Conservation (phyloP, 2,113 vertebrate species). For the Atherinomorus stipes region DNA sequence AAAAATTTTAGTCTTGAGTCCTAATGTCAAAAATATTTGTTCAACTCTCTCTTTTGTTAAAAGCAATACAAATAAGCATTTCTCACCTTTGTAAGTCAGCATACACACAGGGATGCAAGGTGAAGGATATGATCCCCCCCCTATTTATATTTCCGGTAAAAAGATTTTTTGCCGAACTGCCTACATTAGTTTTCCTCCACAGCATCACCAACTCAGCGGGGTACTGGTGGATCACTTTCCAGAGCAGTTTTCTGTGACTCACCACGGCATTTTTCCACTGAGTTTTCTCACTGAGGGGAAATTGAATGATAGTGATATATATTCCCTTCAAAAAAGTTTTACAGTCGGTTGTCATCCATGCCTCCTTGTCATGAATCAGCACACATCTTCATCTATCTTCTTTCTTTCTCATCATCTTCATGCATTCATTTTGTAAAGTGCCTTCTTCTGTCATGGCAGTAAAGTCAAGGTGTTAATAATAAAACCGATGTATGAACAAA, state of each 20-base stretch:
- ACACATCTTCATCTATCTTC: not conserved
- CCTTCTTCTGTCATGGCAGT: not conserved
- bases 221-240: not conserved
- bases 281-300: not conserved
- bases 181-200: no score
- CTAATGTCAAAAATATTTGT: no score
- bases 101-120: no score
- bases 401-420: not conserved
- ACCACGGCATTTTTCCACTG: not conserved
- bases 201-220: constrained; percentile 5
- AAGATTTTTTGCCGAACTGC: no score
- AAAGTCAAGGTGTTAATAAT: not conserved
- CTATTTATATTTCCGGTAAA: no score
- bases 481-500: not conserved
- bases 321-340: not conserved
- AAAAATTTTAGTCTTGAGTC: no score
- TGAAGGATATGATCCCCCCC: no score
- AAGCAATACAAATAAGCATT: no score
- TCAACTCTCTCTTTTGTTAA: no score
- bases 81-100: no score
- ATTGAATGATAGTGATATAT: not conserved
- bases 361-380: not conserved
- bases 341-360: not conserved
- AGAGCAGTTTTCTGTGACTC: not conserved
- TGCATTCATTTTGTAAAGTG: not conserved